Base-by-base conservation (phyloP, 2,888 invertebrate genomes). In the Chirona hameri region DNA sequence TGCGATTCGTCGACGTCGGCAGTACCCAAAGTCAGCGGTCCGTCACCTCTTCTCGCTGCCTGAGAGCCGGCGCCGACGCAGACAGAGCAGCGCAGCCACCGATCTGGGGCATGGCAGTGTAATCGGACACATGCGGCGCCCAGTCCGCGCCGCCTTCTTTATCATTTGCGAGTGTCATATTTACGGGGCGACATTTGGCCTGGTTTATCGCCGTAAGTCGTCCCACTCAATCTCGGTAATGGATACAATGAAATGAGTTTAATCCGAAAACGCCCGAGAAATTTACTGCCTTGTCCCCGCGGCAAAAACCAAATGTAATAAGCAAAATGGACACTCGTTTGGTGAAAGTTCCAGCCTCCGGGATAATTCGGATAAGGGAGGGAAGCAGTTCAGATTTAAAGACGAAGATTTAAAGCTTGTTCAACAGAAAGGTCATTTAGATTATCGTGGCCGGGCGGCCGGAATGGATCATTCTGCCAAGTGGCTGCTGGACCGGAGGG, bases 281-380 rank as follows among this genome's bases (percentile, higher is more conserved):
- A 76, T 76, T 76, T 76, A 76, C 76, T 39, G 76, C 76, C 76
- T 10, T 46, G 76, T 76, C 76, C 72, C 76, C 76, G 76, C 76
- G 76, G 76, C 76, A 76, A 76, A 76, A 76, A 76, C 76, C 76
- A 76, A 76, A 76, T 76, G 76, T 76, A 76, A 76, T 76, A 76
- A 76, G 76, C 76, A 76, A 76, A 76, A 76, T 76, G 76, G 76
- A 76, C 76, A 76, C 76, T 76, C 76, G 76, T 76, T 76, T 76
- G 76, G 76, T 76, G 76, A 46, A 76, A 76, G 39, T 76, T 46
- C 46, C 46, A 46, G 76, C 76, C 76, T 39, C 76, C 46, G 76
- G 72, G 76, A 76, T 76, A 76, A 76, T 76, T 76, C 76, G 76
- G 76, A 76, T 76, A 76, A 76, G 76, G 76, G 76, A 76, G 76